phyloP scores from a whole-genome alignment of 2,113 vertebrate genomes.

The Python bivittatus region DNA sequence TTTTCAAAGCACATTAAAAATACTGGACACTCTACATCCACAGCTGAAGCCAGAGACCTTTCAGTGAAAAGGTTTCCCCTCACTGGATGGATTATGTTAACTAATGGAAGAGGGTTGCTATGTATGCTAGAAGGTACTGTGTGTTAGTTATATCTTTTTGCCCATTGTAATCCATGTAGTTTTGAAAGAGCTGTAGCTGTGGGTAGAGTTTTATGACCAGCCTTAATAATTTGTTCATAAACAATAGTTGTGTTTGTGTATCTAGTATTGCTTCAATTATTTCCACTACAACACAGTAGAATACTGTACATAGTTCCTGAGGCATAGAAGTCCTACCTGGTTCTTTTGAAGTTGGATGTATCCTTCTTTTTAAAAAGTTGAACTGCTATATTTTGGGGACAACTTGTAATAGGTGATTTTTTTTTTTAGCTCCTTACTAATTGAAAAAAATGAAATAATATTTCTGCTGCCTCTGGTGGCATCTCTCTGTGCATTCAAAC shows the following conservation, averaged over 20 bases:
- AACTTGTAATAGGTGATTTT: background rate
- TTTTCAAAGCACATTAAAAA: background rate
- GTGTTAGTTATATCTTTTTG: background rate
- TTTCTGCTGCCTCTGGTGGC: background rate
- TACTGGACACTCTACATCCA: background rate
- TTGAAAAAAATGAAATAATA: background rate
- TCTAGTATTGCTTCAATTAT: background rate
- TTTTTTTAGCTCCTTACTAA: background rate
- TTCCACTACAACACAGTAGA: background rate
- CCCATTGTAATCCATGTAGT: background rate
- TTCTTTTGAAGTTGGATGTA: background rate
- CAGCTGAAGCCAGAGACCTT: background rate
- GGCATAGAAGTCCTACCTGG: background rate
- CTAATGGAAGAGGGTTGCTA: background rate
- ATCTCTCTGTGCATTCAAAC: background rate
- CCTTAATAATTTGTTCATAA: background rate
- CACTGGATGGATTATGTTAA: background rate
- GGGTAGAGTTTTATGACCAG: background rate
- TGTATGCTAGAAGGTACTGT: background rate
- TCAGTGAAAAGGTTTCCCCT: background rate
- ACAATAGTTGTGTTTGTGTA: background rate
- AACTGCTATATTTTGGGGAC: background rate
- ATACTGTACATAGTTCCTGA: background rate
- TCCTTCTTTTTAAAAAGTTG: background rate
- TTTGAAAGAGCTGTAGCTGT: background rate